Conservation (phyloP, 2,888 invertebrate species). For the Microctonus aethiopoides region DNA sequence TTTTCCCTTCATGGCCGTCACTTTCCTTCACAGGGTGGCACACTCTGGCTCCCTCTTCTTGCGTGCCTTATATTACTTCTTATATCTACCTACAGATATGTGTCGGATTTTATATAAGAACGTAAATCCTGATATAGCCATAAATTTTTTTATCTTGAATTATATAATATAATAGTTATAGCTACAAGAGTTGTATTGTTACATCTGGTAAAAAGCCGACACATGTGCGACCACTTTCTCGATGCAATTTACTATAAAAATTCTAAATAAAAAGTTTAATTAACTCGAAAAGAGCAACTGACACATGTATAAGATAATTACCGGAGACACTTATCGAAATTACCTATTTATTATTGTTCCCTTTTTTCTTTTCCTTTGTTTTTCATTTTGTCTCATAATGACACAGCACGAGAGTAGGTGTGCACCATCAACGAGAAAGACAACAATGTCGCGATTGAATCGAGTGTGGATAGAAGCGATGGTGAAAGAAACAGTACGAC, state of each 20-base stretch:
- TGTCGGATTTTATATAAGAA: constrained; percentile 24
- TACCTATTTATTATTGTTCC: neutral
- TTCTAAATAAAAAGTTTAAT: neutral
- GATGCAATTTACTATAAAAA: neutral
- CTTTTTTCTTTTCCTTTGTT: neutral
- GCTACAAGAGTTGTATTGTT: neutral
- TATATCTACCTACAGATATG: neutral
- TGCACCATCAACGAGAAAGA: neutral
- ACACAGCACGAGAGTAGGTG: neutral
- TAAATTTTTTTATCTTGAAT: constrained; percentile 57
- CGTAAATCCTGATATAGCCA: constrained; percentile 58
- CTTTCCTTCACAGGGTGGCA: neutral
- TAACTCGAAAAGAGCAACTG: neutral
- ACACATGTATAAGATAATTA: neutral
- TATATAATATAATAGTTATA: no score
- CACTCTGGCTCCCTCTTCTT: neutral
- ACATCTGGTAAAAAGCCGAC: neutral
- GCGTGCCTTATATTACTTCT: neutral
- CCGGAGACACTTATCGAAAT: neutral
- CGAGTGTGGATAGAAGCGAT: neutral
- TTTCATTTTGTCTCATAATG: neutral
- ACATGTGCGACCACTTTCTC: neutral
- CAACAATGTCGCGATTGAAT: constrained; percentile 6
- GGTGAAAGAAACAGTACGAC: neutral
- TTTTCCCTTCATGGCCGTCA: constrained; percentile 3